Evolutionary conservation across 2,888 invertebrate species (phyloP).

Genomic region (Eilema caniola): DNA sequence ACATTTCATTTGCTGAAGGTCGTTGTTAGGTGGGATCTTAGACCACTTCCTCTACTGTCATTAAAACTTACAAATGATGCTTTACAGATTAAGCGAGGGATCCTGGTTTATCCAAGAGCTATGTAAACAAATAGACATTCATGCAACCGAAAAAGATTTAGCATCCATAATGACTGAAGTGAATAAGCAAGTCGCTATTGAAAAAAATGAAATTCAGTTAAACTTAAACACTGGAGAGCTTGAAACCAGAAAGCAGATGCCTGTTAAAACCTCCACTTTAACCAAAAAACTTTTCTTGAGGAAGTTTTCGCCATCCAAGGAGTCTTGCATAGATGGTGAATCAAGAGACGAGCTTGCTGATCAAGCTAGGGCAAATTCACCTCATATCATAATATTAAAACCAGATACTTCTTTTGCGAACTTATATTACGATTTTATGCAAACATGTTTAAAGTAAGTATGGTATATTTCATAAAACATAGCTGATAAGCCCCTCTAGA

Average conservation of each 20-base stretch:
- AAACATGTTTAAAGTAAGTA: slow-evolving; percentile 2
- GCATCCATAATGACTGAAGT: neutral
- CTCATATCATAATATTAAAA: neutral
- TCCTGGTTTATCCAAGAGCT: slow-evolving; percentile 6
- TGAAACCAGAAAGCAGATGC: neutral
- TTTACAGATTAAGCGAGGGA: neutral
- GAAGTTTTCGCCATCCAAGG: neutral
- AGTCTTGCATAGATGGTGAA: neutral
- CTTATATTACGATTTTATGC: neutral
- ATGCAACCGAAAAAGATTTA: neutral
- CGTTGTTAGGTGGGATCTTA: too few relatives aligned
- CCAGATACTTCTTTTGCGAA: neutral
- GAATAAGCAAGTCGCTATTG: neutral
- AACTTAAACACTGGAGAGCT: neutral
- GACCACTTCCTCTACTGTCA: neutral
- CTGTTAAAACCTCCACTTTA: neutral
- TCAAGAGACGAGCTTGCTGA: neutral
- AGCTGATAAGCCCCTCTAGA: too few relatives aligned
- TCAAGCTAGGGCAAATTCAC: neutral
- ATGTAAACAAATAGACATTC: neutral
- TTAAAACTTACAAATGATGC: neutral
- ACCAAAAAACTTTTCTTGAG: slow-evolving; percentile 5
- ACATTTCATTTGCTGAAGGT: too few relatives aligned
- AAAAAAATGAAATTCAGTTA: neutral
- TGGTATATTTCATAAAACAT: neutral